Percentiles rank a stretch among this genome's conserved stretches.
Evolutionary conservation across 2,888 invertebrate species (phyloP).

Genomic region (Acronicta psi): DNA sequence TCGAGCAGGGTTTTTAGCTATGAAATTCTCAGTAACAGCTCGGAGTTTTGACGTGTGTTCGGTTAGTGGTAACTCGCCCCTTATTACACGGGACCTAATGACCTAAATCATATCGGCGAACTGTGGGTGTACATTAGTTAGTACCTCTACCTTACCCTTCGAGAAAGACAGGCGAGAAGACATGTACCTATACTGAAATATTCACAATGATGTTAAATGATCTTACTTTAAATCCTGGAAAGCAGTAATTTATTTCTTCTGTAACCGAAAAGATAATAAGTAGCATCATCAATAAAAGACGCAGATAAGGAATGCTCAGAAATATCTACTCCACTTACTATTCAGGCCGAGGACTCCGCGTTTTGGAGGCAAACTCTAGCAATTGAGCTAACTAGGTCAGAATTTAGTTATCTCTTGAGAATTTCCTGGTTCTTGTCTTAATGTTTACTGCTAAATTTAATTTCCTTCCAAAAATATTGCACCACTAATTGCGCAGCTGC

Average conservation of each 20-base stretch:
- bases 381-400: slow-evolving; percentile 61
- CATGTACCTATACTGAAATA: no score
- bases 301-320: slow-evolving; percentile 50
- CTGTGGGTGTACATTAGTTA: no score
- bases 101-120: no score
- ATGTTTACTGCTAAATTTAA: slow-evolving; percentile 54
- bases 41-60: no score
- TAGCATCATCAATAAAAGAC: slow-evolving; percentile 39
- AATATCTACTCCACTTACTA: slow-evolving; percentile 55
- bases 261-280: slow-evolving; percentile 32
- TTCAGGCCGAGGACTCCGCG: slow-evolving; percentile 51
- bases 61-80: no score
- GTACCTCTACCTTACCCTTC: no score
- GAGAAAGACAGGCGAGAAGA: no score
- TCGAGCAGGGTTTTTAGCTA: no score
- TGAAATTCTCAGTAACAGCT: no score
- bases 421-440: slow-evolving; percentile 53
- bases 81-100: no score
- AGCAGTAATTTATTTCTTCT: slow-evolving; percentile 26
- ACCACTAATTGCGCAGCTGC: slow-evolving; percentile 43
- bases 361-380: slow-evolving; percentile 59
- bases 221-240: neutral
- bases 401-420: slow-evolving; percentile 59
- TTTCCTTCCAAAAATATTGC: slow-evolving; percentile 49
- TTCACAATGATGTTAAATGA: no score